Base-by-base conservation (phyloP, 2,797 vertebrate genomes). In the Miichthys miiuy region DNA sequence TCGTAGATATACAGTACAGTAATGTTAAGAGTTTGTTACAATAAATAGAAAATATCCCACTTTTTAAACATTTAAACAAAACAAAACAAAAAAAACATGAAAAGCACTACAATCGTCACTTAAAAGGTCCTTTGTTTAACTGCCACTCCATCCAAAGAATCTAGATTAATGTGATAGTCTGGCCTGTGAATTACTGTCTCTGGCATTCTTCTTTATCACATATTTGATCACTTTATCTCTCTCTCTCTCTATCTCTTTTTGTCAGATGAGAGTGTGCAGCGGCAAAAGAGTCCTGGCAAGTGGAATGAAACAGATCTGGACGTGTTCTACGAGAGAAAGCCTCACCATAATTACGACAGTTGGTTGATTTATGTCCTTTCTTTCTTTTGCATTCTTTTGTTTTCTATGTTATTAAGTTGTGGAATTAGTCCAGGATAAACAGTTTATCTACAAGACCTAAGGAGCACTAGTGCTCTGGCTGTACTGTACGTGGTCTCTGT, bases 241-340 rank as follows among this genome's bases (percentile, higher is more conserved):
- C 20, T 50, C 6, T 16, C 12, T 30, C 14, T 52, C 23, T 13
- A 13, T 65, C 18, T 62, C 34, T 60, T 12, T 48, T 21, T 68
- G 5, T 42, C 81, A 98, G 97, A 97, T 1, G 97, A 98, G 56
- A 75, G 82, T 2, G 41, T 83, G 66, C 92, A 95, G 48, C 90
- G 89, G 25, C 95, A 95, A 41, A 96, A 95, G 70, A 87, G 47
- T 2, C 91, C 94, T 0, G 67, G 90, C 47, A 95, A 92, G 83
- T 98, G 97, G 97, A 97, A 97, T 0, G 97, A 98, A 85, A 96
- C 96, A 0, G 96, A 98, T 83, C 92, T 98, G 74, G 97, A 98
- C 9, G 81, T 95, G 82, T 94, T 93, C 0, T 97, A 96, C 0
- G 96, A 98, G 57, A 96, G 92, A 79, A 98, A 97, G 77, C 63